A percentile compares a stretch with the other conserved stretches of the same genome.
These are phyloP conservation scores for Platalea minor DNA, from an alignment of 2,797 vertebrate species.

Conservation along the genomic window DNA sequence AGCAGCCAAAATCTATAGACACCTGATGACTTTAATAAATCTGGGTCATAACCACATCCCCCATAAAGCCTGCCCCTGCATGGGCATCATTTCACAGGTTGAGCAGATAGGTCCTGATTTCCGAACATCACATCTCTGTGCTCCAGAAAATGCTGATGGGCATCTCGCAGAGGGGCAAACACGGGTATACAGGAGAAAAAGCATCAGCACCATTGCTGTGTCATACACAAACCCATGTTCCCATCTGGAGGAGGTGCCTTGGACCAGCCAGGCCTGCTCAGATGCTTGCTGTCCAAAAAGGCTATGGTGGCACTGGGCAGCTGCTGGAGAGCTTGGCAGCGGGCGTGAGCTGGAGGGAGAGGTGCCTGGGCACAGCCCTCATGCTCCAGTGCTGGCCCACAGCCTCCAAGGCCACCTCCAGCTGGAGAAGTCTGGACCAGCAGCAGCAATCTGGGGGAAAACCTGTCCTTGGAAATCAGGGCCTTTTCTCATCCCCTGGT, in stretches of 20 bases:
- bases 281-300: not conserved
- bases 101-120: fast-evolving
- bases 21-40: not conserved
- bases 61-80: fast-evolving
- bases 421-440: not conserved
- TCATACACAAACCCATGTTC: not conserved
- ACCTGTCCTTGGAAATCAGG: not conserved
- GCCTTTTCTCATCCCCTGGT: not conserved
- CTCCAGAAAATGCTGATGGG: not conserved
- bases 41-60: not conserved
- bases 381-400: not conserved
- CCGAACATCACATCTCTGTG: not conserved
- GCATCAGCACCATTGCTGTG: not conserved
- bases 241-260: not conserved
- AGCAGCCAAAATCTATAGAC: not conserved
- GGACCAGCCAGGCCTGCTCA: not conserved
- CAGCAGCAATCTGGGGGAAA: not conserved
- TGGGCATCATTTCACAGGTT: not conserved
- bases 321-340: not conserved
- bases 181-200: not conserved
- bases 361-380: not conserved
- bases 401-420: not conserved
- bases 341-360: not conserved
- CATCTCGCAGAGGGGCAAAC: not conserved
- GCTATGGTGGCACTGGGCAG: not conserved